Evolutionary conservation across 64 coral and sea anemone species (phyloP).

Genomic region (Montipora capricornis): DNA sequence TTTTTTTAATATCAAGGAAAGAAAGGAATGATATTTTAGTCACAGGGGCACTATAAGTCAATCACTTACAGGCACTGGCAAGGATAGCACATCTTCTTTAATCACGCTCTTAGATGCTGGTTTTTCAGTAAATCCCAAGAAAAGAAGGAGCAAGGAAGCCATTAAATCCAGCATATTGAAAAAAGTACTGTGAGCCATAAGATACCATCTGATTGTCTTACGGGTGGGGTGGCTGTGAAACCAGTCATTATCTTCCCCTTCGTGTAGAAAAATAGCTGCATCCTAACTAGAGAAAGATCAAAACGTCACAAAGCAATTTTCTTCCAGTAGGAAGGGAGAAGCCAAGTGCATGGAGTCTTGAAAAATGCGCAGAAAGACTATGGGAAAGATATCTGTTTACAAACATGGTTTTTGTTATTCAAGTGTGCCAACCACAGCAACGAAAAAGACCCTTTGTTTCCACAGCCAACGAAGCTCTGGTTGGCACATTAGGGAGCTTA

Average conservation of each 20-base stretch:
- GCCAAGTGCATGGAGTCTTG: too few species aligned
- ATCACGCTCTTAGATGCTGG: slow-evolving; percentile 29
- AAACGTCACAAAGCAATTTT: too few species aligned
- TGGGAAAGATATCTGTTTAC: too few species aligned
- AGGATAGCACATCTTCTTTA: not conserved
- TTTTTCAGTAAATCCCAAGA: slow-evolving; percentile 78
- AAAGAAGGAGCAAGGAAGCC: slow-evolving; percentile 72
- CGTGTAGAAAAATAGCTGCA: slow-evolving; percentile 90
- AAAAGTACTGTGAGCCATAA: slow-evolving; percentile 74
- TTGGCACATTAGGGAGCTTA: too few species aligned
- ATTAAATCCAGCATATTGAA: slow-evolving; percentile 87
- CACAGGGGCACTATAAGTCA: not conserved
- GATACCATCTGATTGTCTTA: slow-evolving; percentile 80
- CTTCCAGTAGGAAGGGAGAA: too few species aligned
- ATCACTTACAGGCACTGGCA: slow-evolving; percentile 76
- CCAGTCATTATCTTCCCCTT: slow-evolving; percentile 93
- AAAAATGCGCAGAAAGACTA: too few species aligned
- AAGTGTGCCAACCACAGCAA: too few species aligned
- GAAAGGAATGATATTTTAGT: too few species aligned
- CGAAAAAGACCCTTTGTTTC: too few species aligned
- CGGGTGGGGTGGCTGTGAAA: slow-evolving; percentile 86
- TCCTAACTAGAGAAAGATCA: slow-evolving; percentile 52
- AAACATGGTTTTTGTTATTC: too few species aligned
- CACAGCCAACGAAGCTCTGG: too few species aligned
- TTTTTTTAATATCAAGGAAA: too few species aligned